Evolutionary conservation across 2,113 vertebrate genomes (phyloP).

Genomic region (Nymphicus hollandicus): DNA sequence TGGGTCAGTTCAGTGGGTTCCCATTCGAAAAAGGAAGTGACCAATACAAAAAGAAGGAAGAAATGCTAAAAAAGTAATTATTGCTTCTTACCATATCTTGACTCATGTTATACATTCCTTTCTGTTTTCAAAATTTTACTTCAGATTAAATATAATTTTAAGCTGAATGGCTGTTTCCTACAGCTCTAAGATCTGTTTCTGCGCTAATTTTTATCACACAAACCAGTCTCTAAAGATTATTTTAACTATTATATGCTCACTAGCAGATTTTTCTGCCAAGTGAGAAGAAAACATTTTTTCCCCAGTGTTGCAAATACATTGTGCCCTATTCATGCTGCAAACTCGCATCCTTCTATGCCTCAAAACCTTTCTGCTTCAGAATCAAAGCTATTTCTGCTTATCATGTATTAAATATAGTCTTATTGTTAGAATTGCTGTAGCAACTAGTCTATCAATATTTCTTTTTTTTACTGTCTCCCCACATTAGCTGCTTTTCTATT

Average conservation of each 20-base stretch:
- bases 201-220: background rate
- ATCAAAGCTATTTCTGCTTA: background rate
- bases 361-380: background rate
- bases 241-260: background rate
- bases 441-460: background rate
- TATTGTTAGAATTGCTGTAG: background rate
- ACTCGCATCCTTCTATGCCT: background rate
- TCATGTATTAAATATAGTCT: background rate
- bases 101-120: background rate
- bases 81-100: background rate
- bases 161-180: background rate
- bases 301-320: background rate
- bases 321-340: background rate
- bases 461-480: background rate
- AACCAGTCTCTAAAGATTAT: background rate
- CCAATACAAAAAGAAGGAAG: constrained; percentile 87
- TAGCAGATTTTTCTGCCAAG: background rate
- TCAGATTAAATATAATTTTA: background rate
- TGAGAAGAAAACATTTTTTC: background rate
- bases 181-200: background rate
- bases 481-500: background rate
- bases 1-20: constrained; percentile 94
- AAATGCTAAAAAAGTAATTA: constrained; percentile 88
- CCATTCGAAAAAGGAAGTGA: constrained; percentile 87
- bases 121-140: background rate